phyloP scores from a whole-genome alignment of 2,797 vertebrate genomes.

The Miichthys miiuy region DNA sequence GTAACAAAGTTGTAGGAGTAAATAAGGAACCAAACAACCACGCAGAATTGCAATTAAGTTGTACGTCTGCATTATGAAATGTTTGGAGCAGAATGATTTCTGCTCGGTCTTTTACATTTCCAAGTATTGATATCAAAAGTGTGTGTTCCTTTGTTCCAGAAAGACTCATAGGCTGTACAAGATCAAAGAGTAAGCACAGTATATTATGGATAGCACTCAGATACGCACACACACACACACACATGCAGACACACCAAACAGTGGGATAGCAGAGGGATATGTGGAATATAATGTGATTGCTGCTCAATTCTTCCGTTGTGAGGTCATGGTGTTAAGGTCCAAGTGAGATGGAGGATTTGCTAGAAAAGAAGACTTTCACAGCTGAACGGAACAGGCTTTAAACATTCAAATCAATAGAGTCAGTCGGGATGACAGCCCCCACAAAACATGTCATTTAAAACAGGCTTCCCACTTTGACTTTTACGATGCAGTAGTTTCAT shows the following conservation, averaged over 20 bases:
- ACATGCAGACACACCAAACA: slow-evolving; percentile 26
- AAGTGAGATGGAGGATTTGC: slow-evolving; percentile 57
- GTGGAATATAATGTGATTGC: slow-evolving; percentile 65
- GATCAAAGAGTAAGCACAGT: slow-evolving; percentile 64
- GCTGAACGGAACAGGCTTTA: slow-evolving; percentile 45
- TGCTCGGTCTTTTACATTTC: slow-evolving; percentile 67
- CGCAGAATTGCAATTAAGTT: slow-evolving; percentile 75
- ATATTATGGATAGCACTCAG: slow-evolving; percentile 55
- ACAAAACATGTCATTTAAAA: slow-evolving; percentile 1
- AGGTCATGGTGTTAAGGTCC: slow-evolving; percentile 72
- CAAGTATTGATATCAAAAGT: slow-evolving; percentile 70
- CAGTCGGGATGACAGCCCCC: background rate
- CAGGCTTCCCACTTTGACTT: background rate
- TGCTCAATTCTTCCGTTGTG: slow-evolving; percentile 72
- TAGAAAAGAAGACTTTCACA: slow-evolving; percentile 42
- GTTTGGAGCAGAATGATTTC: slow-evolving; percentile 77
- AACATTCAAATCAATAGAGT: slow-evolving; percentile 37
- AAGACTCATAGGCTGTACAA: slow-evolving; percentile 42
- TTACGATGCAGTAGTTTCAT: background rate
- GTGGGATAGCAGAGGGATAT: slow-evolving; percentile 63
- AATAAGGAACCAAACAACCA: slow-evolving; percentile 85
- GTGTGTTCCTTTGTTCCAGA: slow-evolving; percentile 64
- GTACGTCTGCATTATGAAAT: slow-evolving; percentile 80
- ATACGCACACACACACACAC: slow-evolving; percentile 29
- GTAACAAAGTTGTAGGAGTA: slow-evolving; percentile 84